Evolutionary conservation across 2,888 invertebrate species (phyloP).

Genomic region (Lasiommata megera): DNA sequence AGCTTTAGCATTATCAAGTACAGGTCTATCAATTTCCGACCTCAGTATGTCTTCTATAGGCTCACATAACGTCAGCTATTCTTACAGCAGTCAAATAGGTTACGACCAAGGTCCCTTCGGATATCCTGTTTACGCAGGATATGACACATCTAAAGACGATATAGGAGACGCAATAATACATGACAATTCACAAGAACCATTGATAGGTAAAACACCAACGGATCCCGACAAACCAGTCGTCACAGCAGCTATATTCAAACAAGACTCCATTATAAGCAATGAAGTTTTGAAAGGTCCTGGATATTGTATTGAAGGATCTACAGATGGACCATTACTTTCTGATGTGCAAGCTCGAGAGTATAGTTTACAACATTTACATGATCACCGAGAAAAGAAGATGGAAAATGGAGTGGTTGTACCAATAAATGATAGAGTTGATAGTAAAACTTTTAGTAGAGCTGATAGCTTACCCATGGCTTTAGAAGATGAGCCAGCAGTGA

Average conservation of each 20-base stretch:
- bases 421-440: conserved; percentile 58
- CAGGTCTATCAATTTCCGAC: conserved; percentile 91
- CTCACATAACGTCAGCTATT: conserved; percentile 87
- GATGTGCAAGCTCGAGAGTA: conserved; percentile 75
- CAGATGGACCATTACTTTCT: conserved; percentile 73
- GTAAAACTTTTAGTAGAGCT: conserved; percentile 64
- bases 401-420: conserved; percentile 65
- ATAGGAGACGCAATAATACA: conserved; percentile 57
- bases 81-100: conserved; percentile 89
- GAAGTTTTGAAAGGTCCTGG: conserved; percentile 69
- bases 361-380: conserved; percentile 67
- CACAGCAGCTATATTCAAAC: conserved; percentile 86
- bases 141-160: conserved; percentile 69
- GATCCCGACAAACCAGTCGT: conserved; percentile 84
- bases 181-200: conserved; percentile 72
- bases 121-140: conserved; percentile 84
- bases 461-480: conserved; percentile 80
- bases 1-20: conserved; percentile 82
- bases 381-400: conserved; percentile 61
- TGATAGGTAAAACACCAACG: conserved; percentile 71
- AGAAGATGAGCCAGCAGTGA: conserved; percentile 63
- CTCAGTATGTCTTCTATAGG: conserved; percentile 87
- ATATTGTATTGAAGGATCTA: conserved; percentile 75
- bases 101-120: conserved; percentile 88
- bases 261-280: conserved; percentile 78